Evolutionary conservation across 2,888 invertebrate genomes (phyloP).

Genomic region (Limnephilus auricula): DNA sequence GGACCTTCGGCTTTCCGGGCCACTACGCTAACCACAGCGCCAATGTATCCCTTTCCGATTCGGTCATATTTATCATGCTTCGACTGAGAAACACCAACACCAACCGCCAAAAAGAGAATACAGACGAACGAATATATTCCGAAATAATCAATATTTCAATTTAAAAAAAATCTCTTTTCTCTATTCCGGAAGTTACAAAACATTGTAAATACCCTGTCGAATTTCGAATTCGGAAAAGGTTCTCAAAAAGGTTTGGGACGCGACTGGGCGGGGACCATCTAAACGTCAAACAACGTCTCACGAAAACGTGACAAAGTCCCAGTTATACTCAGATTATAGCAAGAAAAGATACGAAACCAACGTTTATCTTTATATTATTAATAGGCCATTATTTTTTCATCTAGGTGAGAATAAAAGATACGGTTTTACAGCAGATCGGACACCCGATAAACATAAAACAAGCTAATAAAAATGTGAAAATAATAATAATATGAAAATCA

Average conservation of each 20-base stretch:
- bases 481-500: too few species aligned
- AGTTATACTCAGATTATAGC: neutral
- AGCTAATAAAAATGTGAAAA: too few species aligned
- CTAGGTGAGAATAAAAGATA: constrained; percentile 20
- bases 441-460: neutral
- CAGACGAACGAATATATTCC: too few species aligned
- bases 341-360: neutral
- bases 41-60: too few species aligned
- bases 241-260: constrained; percentile 22
- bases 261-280: constrained; percentile 14
- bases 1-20: too few species aligned
- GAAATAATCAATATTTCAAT: too few species aligned
- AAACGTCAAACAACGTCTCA: constrained; percentile 32
- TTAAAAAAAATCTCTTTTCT: too few species aligned
- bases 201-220: neutral
- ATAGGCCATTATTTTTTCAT: constrained; percentile 16
- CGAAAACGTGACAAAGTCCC: constrained; percentile 35
- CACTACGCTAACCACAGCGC: too few species aligned
- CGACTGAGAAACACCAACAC: too few species aligned
- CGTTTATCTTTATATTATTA: constrained; percentile 8
- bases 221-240: constrained; percentile 26
- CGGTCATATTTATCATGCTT: too few species aligned
- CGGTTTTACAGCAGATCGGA: neutral
- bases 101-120: too few species aligned
- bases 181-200: neutral